Base-by-base conservation (phyloP, 2,888 invertebrate species). In the Drosophila mayaguana region DNA sequence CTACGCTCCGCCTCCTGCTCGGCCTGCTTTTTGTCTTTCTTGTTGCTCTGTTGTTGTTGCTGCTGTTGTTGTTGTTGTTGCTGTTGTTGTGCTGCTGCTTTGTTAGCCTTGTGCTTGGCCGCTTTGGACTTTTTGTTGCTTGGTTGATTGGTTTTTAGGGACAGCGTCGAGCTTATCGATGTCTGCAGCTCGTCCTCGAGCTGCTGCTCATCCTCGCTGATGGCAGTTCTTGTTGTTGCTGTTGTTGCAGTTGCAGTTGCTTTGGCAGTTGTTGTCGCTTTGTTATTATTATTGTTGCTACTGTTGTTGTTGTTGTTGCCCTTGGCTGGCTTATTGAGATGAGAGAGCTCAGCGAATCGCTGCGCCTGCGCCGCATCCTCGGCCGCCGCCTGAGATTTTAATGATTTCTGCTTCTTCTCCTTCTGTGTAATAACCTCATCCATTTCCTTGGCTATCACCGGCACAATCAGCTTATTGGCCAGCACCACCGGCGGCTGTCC, bases 361-460 rank as follows among this genome's bases (percentile, higher is more conserved):
- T 65, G 46, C 1, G 79, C 81, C 56, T 70, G 64, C 1, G 83
- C 79, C 22, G 76, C 74, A 70, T 72, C 76, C 63, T 80, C 76
- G 18, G 69, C 81, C 6, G 81, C 85, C 16, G 81, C 82, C 32
- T 63, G 70, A 18, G 80, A 82, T n/a, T 74, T 71, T 0, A 81
- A 43, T 2, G 81, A 79, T 8, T 80, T 79, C 53, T 69, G 64
- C 4, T 75, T 57, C 59, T 89, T 91, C 72, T 92, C 90, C 70
- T 90, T 91, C 38, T 83, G 90, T 3, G 81, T 85, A 8, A 92
- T 72, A 42, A 91, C 92, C 65, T 91, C 90, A 38, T 92, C 90
- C 36, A 91, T 76, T 48, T 91, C 89, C 75, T 93, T 92, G 55
- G 92, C 93, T 60, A 93, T 93, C 11, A 93, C 93, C 0, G 93